Evolutionary conservation across 2,888 invertebrate genomes (phyloP).

Genomic region (Athalia rosae): DNA sequence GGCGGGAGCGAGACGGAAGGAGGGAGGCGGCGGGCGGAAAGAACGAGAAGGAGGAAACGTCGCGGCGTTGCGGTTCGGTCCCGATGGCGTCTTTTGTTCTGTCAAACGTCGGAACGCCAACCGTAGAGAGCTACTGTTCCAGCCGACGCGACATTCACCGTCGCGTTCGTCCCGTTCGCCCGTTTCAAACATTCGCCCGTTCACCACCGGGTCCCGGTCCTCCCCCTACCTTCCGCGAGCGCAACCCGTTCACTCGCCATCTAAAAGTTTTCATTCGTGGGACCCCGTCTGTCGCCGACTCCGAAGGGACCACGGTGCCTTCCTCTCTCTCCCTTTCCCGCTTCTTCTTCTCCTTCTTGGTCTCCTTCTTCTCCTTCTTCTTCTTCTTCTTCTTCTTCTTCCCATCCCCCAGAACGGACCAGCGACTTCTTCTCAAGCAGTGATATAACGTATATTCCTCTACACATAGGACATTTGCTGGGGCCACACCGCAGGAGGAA

Average conservation of each 20-base stretch:
- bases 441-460: slow-evolving; percentile 46
- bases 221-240: neutral
- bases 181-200: slow-evolving; percentile 39
- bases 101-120: slow-evolving; percentile 70
- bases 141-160: neutral
- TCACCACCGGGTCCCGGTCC: neutral
- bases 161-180: slow-evolving; percentile 42
- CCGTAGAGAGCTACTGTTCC: slow-evolving; percentile 60
- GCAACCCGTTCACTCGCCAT: slow-evolving; percentile 39
- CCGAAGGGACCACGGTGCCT: neutral
- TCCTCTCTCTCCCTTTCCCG: slow-evolving; percentile 8
- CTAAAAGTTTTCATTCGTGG: slow-evolving; percentile 41
- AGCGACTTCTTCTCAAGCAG: slow-evolving; percentile 1
- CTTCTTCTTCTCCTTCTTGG: slow-evolving; percentile 1
- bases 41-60: slow-evolving; percentile 45
- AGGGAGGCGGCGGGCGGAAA: slow-evolving; percentile 46
- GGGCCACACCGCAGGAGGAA: slow-evolving; percentile 46
- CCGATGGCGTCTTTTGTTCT: slow-evolving; percentile 71
- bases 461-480: slow-evolving; percentile 37
- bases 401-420: neutral
- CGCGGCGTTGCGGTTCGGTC: slow-evolving; percentile 52
- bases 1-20: neutral
- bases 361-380: neutral
- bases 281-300: slow-evolving; percentile 42
- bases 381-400: slow-evolving; percentile 1